Evolutionary conservation across 2,888 invertebrate species (phyloP).

Genomic region (Crioceris asparagi): DNA sequence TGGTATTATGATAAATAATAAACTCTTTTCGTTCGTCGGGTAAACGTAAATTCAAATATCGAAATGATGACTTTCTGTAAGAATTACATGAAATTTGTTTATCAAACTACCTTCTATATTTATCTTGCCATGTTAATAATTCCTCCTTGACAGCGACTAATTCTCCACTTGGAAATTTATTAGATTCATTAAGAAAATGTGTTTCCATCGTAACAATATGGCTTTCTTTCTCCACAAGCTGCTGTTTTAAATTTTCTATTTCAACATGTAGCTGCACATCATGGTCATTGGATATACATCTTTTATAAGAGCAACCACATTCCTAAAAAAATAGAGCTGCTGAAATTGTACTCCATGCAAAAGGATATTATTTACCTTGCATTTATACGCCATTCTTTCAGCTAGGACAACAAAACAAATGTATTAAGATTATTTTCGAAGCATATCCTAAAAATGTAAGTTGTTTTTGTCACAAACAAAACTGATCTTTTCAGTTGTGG

Average conservation of each 20-base stretch:
- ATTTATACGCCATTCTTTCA: conserved; percentile 23
- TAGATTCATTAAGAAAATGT: conserved; percentile 64
- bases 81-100: too few relatives aligned
- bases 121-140: conserved; percentile 79
- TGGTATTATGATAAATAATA: conserved; percentile 24
- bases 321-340: conserved; percentile 39
- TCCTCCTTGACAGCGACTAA: conserved; percentile 73
- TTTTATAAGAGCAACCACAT: conserved; percentile 50
- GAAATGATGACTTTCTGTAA: too few relatives aligned
- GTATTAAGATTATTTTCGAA: too few relatives aligned
- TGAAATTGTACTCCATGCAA: conserved; percentile 1
- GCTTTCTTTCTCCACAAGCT: conserved; percentile 67
- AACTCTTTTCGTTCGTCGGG: too few relatives aligned
- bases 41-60: too few relatives aligned
- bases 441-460: too few relatives aligned
- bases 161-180: conserved; percentile 50
- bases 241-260: conserved; percentile 76
- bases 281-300: conserved; percentile 38
- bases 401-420: too few relatives aligned
- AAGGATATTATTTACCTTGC: conserved; percentile 15
- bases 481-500: too few relatives aligned
- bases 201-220: conserved; percentile 81
- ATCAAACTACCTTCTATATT: conserved; percentile 71
- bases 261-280: conserved; percentile 73
- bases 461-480: too few relatives aligned